These are phyloP conservation scores for Cyclopterus lumpus DNA, from an alignment of 2,797 vertebrate genomes.

Conservation along the genomic window DNA sequence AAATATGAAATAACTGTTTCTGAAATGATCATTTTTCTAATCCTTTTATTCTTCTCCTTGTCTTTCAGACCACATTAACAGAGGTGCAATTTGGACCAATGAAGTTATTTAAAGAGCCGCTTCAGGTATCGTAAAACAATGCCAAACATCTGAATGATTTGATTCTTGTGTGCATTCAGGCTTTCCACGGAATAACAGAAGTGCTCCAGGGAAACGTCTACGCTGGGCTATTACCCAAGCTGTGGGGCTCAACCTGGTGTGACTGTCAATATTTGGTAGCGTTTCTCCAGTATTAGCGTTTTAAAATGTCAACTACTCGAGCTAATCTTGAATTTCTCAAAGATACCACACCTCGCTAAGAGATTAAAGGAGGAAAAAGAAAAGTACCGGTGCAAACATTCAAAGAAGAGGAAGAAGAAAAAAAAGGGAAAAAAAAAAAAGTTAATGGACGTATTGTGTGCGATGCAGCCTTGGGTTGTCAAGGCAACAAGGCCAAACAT, in stretches of 20 bases:
- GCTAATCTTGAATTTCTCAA: conserved; percentile 57
- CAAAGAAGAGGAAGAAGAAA: conserved; percentile 25
- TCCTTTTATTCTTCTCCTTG: conserved; percentile 64
- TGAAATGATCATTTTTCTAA: conserved; percentile 42
- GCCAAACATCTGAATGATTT: conserved; percentile 37
- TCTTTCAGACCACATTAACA: conserved; percentile 89
- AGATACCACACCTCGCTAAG: conserved; percentile 30
- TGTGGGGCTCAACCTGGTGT: conserved; percentile 18
- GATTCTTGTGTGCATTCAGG: conserved; percentile 30
- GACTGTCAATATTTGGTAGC: conserved; percentile 50
- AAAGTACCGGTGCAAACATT: conserved; percentile 53
- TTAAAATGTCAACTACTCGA: conserved; percentile 12
- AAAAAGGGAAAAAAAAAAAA: conserved; percentile 14
- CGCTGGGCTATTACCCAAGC: conserved; percentile 31
- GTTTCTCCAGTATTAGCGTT: conserved; percentile 34
- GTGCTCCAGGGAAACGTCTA: conserved; percentile 22
- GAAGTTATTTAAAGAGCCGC: conserved; percentile 96
- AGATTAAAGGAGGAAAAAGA: conserved; percentile 47
- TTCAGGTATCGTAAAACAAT: conserved; percentile 90
- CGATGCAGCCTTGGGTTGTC: conserved; percentile 60
- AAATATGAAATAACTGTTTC: conserved; percentile 6
- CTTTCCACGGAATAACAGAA: conserved; percentile 19
- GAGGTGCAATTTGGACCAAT: conserved; percentile 98
- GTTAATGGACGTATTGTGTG: conserved; percentile 74
- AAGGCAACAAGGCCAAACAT: conserved; percentile 77